A percentile compares a stretch with the other conserved stretches of the same genome.
These are phyloP conservation scores for Chelonus insularis DNA, from an alignment of 1,140 invertebrate genomes.

Conservation along the genomic window DNA sequence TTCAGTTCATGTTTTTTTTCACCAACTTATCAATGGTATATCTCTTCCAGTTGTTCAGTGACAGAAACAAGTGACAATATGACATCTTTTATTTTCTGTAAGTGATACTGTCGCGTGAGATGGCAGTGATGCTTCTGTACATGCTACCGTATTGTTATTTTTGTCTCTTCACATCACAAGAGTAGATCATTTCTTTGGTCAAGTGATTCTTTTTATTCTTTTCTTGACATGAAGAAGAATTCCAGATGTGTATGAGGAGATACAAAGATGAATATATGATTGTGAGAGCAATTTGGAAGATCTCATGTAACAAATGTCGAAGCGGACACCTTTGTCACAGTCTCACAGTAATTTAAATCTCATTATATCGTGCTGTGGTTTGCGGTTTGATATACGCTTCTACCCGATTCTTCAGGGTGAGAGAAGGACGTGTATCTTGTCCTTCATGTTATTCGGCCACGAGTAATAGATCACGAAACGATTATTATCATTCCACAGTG, in stretches of 20 bases:
- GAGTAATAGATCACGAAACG: slow-evolving; percentile 33
- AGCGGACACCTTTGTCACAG: slow-evolving; percentile 49
- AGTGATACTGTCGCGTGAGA: too few relatives aligned
- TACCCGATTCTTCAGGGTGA: neutral
- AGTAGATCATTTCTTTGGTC: too few relatives aligned
- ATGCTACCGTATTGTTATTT: too few relatives aligned
- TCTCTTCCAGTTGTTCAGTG: too few relatives aligned
- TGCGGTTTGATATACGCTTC: slow-evolving; percentile 43
- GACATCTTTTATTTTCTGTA: too few relatives aligned
- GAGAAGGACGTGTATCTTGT: neutral
- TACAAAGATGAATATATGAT: slow-evolving; percentile 10
- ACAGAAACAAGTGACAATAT: too few relatives aligned
- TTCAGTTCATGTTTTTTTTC: neutral
- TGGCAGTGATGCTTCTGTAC: too few relatives aligned
- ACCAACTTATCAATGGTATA: too few relatives aligned
- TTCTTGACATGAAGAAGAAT: too few relatives aligned
- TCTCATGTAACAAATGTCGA: slow-evolving; percentile 24
- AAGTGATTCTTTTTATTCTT: too few relatives aligned
- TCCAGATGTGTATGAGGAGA: too few relatives aligned
- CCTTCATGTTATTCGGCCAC: neutral
- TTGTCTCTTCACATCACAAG: too few relatives aligned
- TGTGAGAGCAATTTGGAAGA: slow-evolving; percentile 29
- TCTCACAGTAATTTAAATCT: slow-evolving; percentile 57
- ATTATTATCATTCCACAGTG: slow-evolving; percentile 29
- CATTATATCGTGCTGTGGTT: slow-evolving; percentile 53